These are phyloP conservation scores for Irena cyanogastra DNA, from an alignment of 2,113 vertebrate genomes.

Conservation along the genomic window DNA sequence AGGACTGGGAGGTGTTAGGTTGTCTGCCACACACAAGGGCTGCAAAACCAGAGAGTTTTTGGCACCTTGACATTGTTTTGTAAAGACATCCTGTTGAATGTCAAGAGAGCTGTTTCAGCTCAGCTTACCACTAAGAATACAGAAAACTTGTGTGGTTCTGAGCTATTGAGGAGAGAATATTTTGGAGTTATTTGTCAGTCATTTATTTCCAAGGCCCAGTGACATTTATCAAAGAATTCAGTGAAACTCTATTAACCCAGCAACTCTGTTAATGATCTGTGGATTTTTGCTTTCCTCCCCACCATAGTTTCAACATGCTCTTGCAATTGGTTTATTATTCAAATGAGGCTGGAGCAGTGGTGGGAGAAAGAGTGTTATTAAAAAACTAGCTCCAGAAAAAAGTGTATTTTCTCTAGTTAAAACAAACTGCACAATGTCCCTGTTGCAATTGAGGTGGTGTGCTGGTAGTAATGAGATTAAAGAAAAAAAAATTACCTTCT, in stretches of 20 bases:
- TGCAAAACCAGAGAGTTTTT: slow-evolving; percentile 19
- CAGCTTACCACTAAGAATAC: background rate
- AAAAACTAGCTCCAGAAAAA: background rate
- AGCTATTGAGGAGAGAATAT: background rate
- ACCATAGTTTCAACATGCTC: background rate
- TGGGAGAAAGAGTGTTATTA: background rate
- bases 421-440: background rate
- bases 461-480: background rate
- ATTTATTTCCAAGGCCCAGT: background rate
- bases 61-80: background rate
- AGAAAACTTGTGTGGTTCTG: background rate
- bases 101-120: background rate
- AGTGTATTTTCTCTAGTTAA: background rate
- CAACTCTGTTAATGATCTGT: background rate
- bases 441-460: background rate
- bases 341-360: background rate
- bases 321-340: background rate
- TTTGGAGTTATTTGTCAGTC: background rate
- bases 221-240: background rate
- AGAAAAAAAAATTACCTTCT: background rate
- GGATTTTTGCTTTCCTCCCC: background rate
- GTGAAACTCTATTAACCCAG: background rate
- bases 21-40: background rate
- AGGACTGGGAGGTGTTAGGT: background rate
- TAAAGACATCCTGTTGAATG: background rate